Conservation (phyloP, 1,140 invertebrate genomes). For the Drosophila cardini region DNA sequence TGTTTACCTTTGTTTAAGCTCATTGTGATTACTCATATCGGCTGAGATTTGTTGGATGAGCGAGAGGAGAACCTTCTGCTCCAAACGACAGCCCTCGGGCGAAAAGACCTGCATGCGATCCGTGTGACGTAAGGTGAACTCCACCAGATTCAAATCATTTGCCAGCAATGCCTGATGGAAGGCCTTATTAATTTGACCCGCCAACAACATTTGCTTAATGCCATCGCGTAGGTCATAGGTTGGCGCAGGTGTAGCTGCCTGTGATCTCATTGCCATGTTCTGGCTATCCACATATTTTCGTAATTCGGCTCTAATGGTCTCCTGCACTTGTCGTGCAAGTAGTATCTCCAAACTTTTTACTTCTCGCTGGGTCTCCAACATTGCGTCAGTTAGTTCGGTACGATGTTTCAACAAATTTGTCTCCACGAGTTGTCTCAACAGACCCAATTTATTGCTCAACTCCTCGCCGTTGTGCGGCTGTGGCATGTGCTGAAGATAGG, state of each 20-base stretch:
- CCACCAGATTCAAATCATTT: slow-evolving; percentile 92
- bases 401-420: slow-evolving; percentile 71
- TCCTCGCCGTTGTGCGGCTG: slow-evolving; percentile 78
- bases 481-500: slow-evolving; percentile 82
- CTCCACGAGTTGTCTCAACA: slow-evolving; percentile 74
- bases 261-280: slow-evolving; percentile 87
- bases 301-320: slow-evolving; percentile 84
- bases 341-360: slow-evolving; percentile 78
- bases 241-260: slow-evolving; percentile 89
- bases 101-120: slow-evolving; percentile 91
- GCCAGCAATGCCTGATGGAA: slow-evolving; percentile 96
- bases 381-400: slow-evolving; percentile 67
- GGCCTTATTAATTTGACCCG: slow-evolving; percentile 92
- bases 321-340: slow-evolving; percentile 74
- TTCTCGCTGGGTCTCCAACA: slow-evolving; percentile 79
- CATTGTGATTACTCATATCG: slow-evolving; percentile 93
- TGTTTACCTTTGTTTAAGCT: slow-evolving; percentile 92
- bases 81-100: slow-evolving; percentile 88
- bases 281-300: slow-evolving; percentile 87
- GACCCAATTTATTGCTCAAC: slow-evolving; percentile 63
- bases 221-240: slow-evolving; percentile 88
- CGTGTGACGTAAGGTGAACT: slow-evolving; percentile 93
- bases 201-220: slow-evolving; percentile 89
- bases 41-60: slow-evolving; percentile 96
- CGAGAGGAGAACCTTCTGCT: slow-evolving; percentile 94